phyloP scores from a whole-genome alignment of 1,140 invertebrate genomes.

The Papilio xuthus region DNA sequence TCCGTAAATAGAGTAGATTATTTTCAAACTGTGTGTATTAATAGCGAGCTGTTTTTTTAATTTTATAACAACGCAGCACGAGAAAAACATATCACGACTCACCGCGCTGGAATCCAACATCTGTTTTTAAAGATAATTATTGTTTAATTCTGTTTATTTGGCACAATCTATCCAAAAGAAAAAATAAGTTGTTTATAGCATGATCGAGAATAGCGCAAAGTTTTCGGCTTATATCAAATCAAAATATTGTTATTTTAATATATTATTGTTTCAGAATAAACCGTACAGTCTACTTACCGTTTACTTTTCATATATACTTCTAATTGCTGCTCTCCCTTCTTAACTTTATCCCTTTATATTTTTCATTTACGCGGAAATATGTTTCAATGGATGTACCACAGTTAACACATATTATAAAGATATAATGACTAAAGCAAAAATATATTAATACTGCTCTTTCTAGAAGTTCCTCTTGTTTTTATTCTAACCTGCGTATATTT shows the following conservation, averaged over 20 bases:
- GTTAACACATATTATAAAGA: no score
- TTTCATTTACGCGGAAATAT: no score
- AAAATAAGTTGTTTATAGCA: conserved; percentile 5
- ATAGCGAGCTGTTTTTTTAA: conserved; percentile 12
- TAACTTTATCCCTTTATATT: no score
- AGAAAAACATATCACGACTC: conserved; percentile 7
- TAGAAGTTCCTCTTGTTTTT: neutral
- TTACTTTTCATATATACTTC: no score
- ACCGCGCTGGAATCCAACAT: conserved; percentile 20
- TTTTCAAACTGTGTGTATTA: neutral
- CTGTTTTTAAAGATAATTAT: neutral
- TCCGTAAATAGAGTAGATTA: conserved; percentile 3
- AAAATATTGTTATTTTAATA: neutral
- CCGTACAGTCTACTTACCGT: no score
- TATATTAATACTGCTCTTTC: no score
- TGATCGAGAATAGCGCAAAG: neutral
- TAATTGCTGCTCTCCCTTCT: no score
- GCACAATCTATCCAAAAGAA: neutral
- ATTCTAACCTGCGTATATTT: neutral
- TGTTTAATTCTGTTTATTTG: conserved; percentile 15
- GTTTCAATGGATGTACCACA: no score
- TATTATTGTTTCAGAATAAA: no score
- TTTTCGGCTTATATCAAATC: neutral
- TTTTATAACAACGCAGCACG: conserved; percentile 6
- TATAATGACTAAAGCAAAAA: no score